Evolutionary conservation across 2,797 vertebrate genomes (phyloP).

Genomic region (Sparus aurata): DNA sequence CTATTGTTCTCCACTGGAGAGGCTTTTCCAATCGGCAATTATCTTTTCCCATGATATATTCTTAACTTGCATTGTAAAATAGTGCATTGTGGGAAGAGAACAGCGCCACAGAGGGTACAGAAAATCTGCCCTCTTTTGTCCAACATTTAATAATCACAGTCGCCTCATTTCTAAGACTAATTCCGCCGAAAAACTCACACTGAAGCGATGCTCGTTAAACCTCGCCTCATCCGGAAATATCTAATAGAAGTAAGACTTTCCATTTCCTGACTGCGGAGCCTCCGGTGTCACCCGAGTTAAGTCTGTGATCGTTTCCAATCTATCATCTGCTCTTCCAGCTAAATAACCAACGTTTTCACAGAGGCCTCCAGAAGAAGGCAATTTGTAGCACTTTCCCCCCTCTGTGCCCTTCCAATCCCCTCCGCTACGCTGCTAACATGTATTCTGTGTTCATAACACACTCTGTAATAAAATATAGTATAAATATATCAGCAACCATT

Average conservation of each 20-base stretch:
- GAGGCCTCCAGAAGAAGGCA: neutral
- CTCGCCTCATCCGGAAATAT: constrained; percentile 11
- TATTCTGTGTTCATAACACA: neutral
- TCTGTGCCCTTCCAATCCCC: neutral
- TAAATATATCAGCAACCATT: neutral
- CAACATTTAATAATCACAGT: constrained; percentile 5
- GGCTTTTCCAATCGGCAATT: constrained; percentile 24
- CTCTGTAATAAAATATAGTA: neutral
- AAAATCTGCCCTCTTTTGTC: constrained; percentile 14
- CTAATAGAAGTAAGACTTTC: neutral
- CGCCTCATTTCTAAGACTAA: neutral
- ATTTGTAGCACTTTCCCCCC: constrained; percentile 9
- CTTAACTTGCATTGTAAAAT: constrained; percentile 9
- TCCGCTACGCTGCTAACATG: neutral
- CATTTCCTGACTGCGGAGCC: constrained; percentile 16
- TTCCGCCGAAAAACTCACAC: constrained; percentile 21
- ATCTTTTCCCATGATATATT: constrained; percentile 20
- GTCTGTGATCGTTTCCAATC: constrained; percentile 17
- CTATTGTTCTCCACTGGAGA: constrained; percentile 7
- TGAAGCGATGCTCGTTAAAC: constrained; percentile 4
- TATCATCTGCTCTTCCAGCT: constrained; percentile 26
- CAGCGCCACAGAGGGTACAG: neutral
- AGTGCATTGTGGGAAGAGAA: neutral
- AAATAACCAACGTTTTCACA: constrained; percentile 6
- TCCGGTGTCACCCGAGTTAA: constrained; percentile 16